phyloP scores from a whole-genome alignment of 1,140 invertebrate genomes.

The Drosophila tani region DNA sequence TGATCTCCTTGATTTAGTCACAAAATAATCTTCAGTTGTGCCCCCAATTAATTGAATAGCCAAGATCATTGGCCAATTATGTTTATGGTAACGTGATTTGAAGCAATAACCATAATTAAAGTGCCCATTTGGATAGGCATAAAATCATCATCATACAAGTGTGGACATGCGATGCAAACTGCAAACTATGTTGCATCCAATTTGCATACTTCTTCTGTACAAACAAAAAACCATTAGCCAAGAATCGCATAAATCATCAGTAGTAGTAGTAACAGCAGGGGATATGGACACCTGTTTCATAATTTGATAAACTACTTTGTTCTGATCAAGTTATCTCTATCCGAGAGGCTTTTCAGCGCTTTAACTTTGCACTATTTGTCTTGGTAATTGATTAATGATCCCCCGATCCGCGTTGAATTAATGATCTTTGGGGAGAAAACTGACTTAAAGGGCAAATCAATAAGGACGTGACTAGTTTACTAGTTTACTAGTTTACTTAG shows the following conservation, averaged over 20 bases:
- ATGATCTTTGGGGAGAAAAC: conserved; percentile 12
- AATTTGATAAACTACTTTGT: conserved; percentile 28
- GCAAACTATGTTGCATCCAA: conserved; percentile 20
- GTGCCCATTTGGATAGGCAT: background rate
- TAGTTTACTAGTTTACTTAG: conserved; percentile 8
- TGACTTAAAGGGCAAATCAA: conserved; percentile 22
- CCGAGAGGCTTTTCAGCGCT: conserved; percentile 34
- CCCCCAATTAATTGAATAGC: conserved; percentile 18
- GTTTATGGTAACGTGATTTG: conserved; percentile 14
- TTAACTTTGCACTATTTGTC: conserved; percentile 24
- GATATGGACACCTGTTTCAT: conserved; percentile 38
- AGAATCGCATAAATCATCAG: conserved; percentile 36
- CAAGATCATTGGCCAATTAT: conserved; percentile 42
- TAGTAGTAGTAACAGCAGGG: conserved; percentile 1
- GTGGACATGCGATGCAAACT: conserved; percentile 26
- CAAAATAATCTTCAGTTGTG: background rate
- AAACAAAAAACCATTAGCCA: conserved; percentile 25
- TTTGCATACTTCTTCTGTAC: conserved; percentile 44
- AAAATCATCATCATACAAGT: conserved; percentile 3
- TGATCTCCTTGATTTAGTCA: background rate
- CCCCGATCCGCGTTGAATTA: conserved; percentile 6
- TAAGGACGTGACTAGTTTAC: conserved; percentile 22
- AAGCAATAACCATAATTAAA: conserved; percentile 27
- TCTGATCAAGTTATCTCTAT: conserved; percentile 29
- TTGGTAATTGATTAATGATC: conserved; percentile 23